A percentile compares a stretch with the other conserved stretches of the same genome.
These are phyloP conservation scores for Drosophila punjabiensis DNA, from an alignment of 1,140 invertebrate species.

Conservation along the genomic window DNA sequence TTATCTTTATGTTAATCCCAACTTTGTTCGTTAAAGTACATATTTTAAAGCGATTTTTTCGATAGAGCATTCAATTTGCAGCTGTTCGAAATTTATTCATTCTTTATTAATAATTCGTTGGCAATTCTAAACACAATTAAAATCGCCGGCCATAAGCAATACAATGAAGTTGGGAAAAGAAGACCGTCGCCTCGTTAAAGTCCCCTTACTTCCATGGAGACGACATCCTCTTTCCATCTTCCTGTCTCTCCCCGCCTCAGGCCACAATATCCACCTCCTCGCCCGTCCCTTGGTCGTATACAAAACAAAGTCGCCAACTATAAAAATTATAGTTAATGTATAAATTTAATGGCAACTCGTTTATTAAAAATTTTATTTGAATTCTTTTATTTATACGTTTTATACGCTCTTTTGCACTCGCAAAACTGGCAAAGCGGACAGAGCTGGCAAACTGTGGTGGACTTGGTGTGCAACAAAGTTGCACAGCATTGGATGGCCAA, in stretches of 20 bases:
- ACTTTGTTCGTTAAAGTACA: background rate
- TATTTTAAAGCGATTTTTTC: too few species aligned
- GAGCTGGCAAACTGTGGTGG: slow-evolving; percentile 44
- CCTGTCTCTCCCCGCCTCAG: slow-evolving; percentile 15
- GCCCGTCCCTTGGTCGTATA: slow-evolving; percentile 51
- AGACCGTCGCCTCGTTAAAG: slow-evolving; percentile 69
- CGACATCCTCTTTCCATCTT: slow-evolving; percentile 38
- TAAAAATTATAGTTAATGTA: slow-evolving; percentile 85
- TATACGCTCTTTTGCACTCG: slow-evolving; percentile 79
- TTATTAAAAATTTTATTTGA: slow-evolving; percentile 85
- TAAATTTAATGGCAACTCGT: slow-evolving; percentile 85
- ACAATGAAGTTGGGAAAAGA: slow-evolving; percentile 60
- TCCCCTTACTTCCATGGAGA: slow-evolving; percentile 15
- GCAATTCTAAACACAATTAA: slow-evolving; percentile 75
- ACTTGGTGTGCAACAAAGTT: slow-evolving; percentile 70
- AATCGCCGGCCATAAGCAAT: slow-evolving; percentile 50
- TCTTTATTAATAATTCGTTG: slow-evolving; percentile 49
- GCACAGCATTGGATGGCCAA: slow-evolving; percentile 59
- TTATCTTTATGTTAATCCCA: too few species aligned
- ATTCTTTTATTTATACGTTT: slow-evolving; percentile 84
- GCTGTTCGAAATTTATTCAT: slow-evolving; percentile 13
- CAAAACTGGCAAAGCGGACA: slow-evolving; percentile 19
- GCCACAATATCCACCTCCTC: background rate
- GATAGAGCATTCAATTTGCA: slow-evolving; percentile 16
- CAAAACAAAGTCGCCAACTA: slow-evolving; percentile 84